phyloP scores from a whole-genome alignment of 2,888 invertebrate species.

The Perizoma flavofasciatum region DNA sequence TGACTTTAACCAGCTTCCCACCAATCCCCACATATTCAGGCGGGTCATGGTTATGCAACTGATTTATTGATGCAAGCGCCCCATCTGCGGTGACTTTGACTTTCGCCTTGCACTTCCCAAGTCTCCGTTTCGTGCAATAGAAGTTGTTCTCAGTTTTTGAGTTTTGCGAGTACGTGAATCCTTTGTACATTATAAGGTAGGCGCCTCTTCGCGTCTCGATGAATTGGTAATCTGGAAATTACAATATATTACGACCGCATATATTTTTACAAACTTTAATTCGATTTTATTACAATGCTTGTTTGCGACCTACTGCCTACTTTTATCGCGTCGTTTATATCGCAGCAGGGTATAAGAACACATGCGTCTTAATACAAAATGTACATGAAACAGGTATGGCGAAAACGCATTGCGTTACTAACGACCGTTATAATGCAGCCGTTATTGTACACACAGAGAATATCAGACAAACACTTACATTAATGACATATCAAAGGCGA shows the following conservation, averaged over 20 bases:
- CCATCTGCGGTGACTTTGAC: slow-evolving; percentile 26
- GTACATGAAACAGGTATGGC: too few species aligned
- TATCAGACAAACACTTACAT: too few species aligned
- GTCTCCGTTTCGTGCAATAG: slow-evolving; percentile 50
- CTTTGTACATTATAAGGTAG: slow-evolving; percentile 42
- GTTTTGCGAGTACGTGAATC: slow-evolving; percentile 46
- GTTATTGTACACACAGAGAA: too few species aligned
- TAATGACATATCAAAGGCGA: too few species aligned
- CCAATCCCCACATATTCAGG: slow-evolving; percentile 24
- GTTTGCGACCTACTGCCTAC: too few species aligned
- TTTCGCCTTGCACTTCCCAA: slow-evolving; percentile 46
- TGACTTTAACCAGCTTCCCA: slow-evolving; percentile 21
- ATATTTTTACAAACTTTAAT: too few species aligned
- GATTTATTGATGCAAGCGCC: background rate
- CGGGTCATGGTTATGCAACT: slow-evolving; percentile 32
- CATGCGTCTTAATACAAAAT: too few species aligned
- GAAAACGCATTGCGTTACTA: too few species aligned
- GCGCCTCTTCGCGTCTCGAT: slow-evolving; percentile 36
- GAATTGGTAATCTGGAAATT: slow-evolving; percentile 20
- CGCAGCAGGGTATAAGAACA: too few species aligned
- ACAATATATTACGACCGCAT: background rate
- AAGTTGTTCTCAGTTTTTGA: slow-evolving; percentile 35
- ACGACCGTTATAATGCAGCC: too few species aligned
- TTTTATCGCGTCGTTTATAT: too few species aligned
- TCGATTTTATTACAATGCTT: too few species aligned